Conservation (phyloP, 2,797 vertebrate species). For the Enteromius anoplus region DNA sequence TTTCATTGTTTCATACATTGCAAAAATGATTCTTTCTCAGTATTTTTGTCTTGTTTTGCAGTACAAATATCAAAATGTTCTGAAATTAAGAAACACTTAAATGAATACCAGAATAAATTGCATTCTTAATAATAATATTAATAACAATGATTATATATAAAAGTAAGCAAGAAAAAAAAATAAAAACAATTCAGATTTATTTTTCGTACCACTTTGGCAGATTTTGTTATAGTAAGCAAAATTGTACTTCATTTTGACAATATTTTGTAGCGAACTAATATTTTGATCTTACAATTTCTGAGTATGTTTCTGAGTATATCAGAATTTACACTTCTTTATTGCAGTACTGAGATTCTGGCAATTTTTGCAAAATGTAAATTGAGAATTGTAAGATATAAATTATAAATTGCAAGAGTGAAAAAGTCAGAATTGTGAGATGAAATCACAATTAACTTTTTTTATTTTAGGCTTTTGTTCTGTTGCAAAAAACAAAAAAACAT, state of each 20-base stretch:
- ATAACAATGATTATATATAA: too few relatives aligned
- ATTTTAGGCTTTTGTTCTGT: not conserved
- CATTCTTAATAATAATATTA: too few relatives aligned
- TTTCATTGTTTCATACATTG: slow-evolving; percentile 33
- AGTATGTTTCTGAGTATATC: too few relatives aligned
- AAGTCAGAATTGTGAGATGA: not conserved
- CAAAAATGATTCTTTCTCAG: not conserved
- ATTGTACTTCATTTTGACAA: not conserved
- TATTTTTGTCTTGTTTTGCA: not conserved
- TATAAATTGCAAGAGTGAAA: not conserved
- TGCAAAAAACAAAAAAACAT: not conserved
- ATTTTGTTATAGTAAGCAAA: not conserved
- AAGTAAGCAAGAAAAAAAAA: not conserved
- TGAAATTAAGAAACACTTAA: not conserved
- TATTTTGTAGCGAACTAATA: not conserved
- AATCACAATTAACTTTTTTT: not conserved
- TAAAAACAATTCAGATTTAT: not conserved
- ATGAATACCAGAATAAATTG: not conserved
- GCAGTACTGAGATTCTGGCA: too few relatives aligned
- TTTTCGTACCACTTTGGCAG: not conserved
- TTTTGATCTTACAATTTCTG: too few relatives aligned
- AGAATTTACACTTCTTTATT: too few relatives aligned
- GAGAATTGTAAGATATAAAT: not conserved
- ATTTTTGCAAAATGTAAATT: not conserved
- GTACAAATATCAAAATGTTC: not conserved